phyloP scores from a whole-genome alignment of 2,888 invertebrate genomes.

The Gastrophysa polygoni region DNA sequence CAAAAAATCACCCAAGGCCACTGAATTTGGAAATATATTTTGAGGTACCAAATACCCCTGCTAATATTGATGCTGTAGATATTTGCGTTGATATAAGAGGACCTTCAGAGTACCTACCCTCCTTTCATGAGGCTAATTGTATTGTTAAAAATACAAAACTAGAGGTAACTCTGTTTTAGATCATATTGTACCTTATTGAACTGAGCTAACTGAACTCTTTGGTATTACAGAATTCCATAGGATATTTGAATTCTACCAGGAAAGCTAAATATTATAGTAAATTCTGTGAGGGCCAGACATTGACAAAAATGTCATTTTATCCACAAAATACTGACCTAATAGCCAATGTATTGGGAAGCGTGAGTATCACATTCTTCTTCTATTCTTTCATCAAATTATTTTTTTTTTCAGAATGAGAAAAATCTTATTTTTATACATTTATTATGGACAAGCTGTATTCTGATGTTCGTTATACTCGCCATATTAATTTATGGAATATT shows the following conservation, averaged over 20 bases:
- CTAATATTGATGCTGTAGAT: neutral
- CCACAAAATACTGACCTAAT: slow-evolving; percentile 3
- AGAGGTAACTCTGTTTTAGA: neutral
- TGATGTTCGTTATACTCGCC: slow-evolving; percentile 7
- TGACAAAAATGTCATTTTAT: slow-evolving; percentile 5
- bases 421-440: slow-evolving; percentile 19
- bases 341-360: slow-evolving; percentile 11
- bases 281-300: neutral
- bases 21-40: neutral
- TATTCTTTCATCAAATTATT: neutral
- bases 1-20: neutral
- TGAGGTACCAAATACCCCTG: neutral
- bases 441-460: slow-evolving; percentile 20
- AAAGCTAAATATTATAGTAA: neutral
- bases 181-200: neutral
- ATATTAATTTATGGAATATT: slow-evolving; percentile 4
- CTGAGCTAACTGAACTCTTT: neutral
- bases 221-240: slow-evolving; percentile 6
- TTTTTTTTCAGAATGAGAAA: slow-evolving; percentile 20
- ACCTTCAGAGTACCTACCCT: neutral
- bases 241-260: neutral
- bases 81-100: neutral
- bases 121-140: neutral
- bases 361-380: neutral
- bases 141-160: neutral